Base-by-base conservation (phyloP, 2,888 invertebrate genomes). In the Apoda limacodes region DNA sequence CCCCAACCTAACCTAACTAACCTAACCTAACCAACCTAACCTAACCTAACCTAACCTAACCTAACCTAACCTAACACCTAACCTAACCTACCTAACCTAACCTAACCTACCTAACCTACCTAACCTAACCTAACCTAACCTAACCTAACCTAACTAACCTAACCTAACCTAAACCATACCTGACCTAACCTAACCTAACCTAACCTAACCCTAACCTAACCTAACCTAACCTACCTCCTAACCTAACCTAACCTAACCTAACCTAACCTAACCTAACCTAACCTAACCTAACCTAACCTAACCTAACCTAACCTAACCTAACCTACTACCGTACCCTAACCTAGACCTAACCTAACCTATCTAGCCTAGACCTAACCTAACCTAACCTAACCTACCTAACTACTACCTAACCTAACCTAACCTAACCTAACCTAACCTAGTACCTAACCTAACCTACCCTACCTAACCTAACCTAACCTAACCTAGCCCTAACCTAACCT, bases 251-350 rank as follows among this genome's bases (percentile, higher is more conserved):
- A 28, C 32, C 34, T 27, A 30, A 30, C 34, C 33, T 33, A 37
- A 37, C 34, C 37, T 28, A 37, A 37, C 36, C 36, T 32, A 35
- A 35, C 32, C 35, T 30, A 36, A 35, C 38, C 38, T 33, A 38
- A 38, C 38, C 34, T 30, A 34, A 35, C 35, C 35, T 30, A 35
- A 35, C 35, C 35, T 35, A 35, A 35, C 35, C 35, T 30, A 35
- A 35, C 35, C 35, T 30, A 35, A 35, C 35, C 35, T 30, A 35
- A 35, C 35, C 35, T 30, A 35, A 35, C 35, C 35, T 35, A 35
- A 35, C 35, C 35, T 30, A 35, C n/a, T 29, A 26, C 34, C 25
- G n/a, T 26, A 34, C 26, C 30, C 30, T 30, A 34, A 34, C 30
- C 30, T 30, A 34, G n/a, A 35, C 34, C 34, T 30, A 35, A 35